These are phyloP conservation scores for Amblyopsis rosae DNA, from an alignment of 2,113 vertebrate species.

Conservation along the genomic window DNA sequence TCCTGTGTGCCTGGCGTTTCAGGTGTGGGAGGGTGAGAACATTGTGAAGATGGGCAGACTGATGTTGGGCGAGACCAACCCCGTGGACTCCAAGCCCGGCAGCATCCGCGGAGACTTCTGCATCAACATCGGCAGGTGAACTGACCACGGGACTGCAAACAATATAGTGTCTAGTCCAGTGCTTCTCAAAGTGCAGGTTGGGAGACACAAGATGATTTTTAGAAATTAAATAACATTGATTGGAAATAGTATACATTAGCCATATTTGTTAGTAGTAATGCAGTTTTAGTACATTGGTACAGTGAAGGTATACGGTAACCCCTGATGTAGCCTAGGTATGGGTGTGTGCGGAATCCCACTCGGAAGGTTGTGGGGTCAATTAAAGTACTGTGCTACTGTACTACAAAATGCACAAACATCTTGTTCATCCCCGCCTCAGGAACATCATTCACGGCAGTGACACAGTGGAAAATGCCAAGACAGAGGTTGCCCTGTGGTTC, in stretches of 20 bases:
- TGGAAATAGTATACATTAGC: too few species aligned
- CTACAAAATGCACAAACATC: neutral
- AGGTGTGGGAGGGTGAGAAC: constrained; percentile 95
- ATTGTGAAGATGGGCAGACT: constrained; percentile 89
- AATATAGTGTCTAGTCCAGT: too few species aligned
- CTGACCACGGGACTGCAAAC: neutral
- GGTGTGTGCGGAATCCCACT: too few species aligned
- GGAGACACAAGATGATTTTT: too few species aligned
- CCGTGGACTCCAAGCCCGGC: constrained; percentile 91
- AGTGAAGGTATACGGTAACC: too few species aligned
- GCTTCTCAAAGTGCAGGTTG: too few species aligned
- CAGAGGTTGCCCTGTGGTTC: constrained; percentile 91
- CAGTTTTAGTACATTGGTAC: too few species aligned
- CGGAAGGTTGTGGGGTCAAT: too few species aligned
- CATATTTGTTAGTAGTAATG: too few species aligned
- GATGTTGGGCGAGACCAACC: constrained; percentile 97
- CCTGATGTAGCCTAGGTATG: too few species aligned
- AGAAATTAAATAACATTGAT: too few species aligned
- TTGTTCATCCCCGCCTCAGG: constrained; percentile 60
- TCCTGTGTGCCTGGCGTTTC: neutral
- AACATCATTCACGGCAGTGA: constrained; percentile 98
- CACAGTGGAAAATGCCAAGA: constrained; percentile 89
- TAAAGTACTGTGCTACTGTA: too few species aligned
- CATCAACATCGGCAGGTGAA: constrained; percentile 93
- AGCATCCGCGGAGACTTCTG: constrained; percentile 97